A percentile compares a stretch with the other conserved stretches of the same genome.
These are phyloP conservation scores for Thaumatotibia leucotreta DNA, from an alignment of 1,140 invertebrate genomes.

Conservation along the genomic window DNA sequence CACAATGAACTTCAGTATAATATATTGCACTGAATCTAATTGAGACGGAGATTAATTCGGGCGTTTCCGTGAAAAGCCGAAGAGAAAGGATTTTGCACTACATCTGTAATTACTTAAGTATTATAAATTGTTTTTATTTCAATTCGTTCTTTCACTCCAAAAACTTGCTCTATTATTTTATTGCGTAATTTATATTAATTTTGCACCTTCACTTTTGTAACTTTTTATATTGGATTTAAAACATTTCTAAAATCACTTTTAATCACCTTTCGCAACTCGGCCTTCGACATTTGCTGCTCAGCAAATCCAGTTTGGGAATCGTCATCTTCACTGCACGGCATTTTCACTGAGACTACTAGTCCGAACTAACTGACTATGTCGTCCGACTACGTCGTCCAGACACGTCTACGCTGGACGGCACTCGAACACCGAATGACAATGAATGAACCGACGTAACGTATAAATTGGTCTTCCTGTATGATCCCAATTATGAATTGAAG, in stretches of 20 bases:
- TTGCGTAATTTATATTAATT: too few species aligned
- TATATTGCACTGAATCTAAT: too few species aligned
- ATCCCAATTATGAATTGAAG: slow-evolving; percentile 45
- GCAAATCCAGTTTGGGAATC: slow-evolving; percentile 64
- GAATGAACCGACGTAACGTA: slow-evolving; percentile 35
- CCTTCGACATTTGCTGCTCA: slow-evolving; percentile 55
- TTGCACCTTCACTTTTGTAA: too few species aligned
- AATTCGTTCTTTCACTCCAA: too few species aligned
- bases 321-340: slow-evolving; percentile 70
- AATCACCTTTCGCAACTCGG: slow-evolving; percentile 64
- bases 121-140: too few species aligned
- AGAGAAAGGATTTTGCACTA: too few species aligned
- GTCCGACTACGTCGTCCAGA: neutral
- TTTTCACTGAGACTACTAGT: slow-evolving; percentile 22
- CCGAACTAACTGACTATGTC: neutral
- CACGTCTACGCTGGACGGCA: slow-evolving; percentile 30
- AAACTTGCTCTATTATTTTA: too few species aligned
- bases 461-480: slow-evolving; percentile 47
- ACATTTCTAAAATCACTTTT: neutral
- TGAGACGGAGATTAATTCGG: too few species aligned
- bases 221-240: neutral
- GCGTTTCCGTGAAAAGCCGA: too few species aligned
- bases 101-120: too few species aligned
- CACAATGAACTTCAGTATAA: too few species aligned
- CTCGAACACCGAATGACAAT: slow-evolving; percentile 32